A percentile compares a stretch with the other conserved stretches of the same genome.
Conservation (phyloP, 2,797 vertebrate genomes). For the Decapterus maruadsi region DNA sequence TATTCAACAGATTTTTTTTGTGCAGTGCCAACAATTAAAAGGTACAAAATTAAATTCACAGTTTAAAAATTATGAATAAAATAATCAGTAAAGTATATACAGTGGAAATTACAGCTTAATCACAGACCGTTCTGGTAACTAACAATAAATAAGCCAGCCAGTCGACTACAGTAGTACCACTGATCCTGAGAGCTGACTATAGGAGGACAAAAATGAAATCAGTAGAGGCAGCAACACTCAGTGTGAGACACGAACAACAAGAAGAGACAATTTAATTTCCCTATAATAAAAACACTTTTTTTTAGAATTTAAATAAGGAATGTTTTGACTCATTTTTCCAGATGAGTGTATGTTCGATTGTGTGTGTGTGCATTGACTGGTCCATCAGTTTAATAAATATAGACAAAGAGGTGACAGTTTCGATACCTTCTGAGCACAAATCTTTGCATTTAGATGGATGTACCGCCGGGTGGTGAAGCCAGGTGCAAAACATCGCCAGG, state of each 20-base stretch:
- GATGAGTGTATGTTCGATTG: neutral
- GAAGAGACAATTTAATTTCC: conserved; percentile 1
- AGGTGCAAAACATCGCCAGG: conserved; percentile 23
- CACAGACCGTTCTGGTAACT: neutral
- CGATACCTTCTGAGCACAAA: conserved; percentile 1
- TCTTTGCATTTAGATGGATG: conserved; percentile 40
- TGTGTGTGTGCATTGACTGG: neutral
- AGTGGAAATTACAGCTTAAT: neutral
- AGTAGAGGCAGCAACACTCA: neutral
- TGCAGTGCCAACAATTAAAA: conserved; percentile 16
- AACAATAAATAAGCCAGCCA: neutral
- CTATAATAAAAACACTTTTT: conserved; percentile 16
- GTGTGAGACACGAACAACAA: neutral
- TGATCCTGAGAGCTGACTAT: conserved; percentile 14
- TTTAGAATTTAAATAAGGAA: neutral
- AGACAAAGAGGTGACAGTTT: neutral
- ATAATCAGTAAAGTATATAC: conserved; percentile 18
- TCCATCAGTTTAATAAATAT: conserved; percentile 26
- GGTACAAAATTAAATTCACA: conserved; percentile 47
- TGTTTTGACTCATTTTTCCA: neutral
- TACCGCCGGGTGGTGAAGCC: conserved; percentile 2
- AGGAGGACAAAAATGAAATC: neutral
- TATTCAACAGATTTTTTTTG: neutral
- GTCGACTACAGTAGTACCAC: neutral
- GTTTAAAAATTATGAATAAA: conserved; percentile 29